Evolutionary conservation across 64 coral and sea anemone genomes (phyloP).

Genomic region (Montipora sp.): DNA sequence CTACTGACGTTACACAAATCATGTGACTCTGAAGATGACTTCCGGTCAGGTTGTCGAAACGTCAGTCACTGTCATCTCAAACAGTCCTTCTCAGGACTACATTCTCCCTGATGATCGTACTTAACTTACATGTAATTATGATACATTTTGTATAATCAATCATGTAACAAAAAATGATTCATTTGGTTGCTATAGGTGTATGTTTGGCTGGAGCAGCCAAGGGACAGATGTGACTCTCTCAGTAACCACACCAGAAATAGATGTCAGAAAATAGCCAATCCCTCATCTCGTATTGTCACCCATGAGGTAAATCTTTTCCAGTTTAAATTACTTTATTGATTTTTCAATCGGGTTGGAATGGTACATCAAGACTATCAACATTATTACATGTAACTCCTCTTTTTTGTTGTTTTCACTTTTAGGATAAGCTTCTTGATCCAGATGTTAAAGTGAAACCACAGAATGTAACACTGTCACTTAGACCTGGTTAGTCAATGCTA

Average conservation of each 20-base stretch:
- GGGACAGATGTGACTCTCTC: slow-evolving; percentile 35
- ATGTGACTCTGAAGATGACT: no score
- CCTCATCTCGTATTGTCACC: slow-evolving; percentile 45
- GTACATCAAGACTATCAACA: no score
- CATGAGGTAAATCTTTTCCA: slow-evolving; percentile 43
- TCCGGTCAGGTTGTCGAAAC: no score
- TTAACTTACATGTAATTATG: no score
- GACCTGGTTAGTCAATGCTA: slow-evolving; percentile 1
- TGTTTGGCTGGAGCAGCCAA: slow-evolving; percentile 50
- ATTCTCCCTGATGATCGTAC: no score
- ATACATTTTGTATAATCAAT: no score
- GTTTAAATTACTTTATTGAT: background rate
- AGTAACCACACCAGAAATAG: slow-evolving; percentile 49
- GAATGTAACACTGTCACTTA: slow-evolving; percentile 34
- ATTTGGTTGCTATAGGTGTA: slow-evolving; percentile 11
- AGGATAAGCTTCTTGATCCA: slow-evolving; percentile 24
- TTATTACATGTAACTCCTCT: no score
- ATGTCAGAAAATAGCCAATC: slow-evolving; percentile 70
- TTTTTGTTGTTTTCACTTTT: background rate
- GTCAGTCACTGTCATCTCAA: no score
- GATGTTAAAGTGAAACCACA: slow-evolving; percentile 21
- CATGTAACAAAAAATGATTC: background rate
- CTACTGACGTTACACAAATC: no score
- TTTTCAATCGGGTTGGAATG: no score
- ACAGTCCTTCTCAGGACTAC: no score